Base-by-base conservation (phyloP, 2,113 vertebrate species). In the Ciconia maguari region DNA sequence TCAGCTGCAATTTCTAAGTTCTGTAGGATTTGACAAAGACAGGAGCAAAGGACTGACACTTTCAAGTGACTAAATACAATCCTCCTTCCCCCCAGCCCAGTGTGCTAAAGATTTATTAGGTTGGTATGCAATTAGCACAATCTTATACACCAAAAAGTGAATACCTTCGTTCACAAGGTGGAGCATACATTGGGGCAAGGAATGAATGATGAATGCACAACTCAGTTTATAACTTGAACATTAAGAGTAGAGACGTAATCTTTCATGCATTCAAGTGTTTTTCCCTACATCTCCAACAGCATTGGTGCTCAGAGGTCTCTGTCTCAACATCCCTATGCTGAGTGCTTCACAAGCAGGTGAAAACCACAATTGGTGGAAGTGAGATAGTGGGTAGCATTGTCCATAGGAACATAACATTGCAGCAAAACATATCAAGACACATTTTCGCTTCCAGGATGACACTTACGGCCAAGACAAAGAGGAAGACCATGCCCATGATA, bases 341-440 rank as follows among this genome's bases (percentile, higher is more conserved):
- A 76, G 16, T 44, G 30, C 64, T 84, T 89, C 89, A 69, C 36
- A 61, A 86, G 54, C 89, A 93, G 8, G 5, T 87, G 87, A 58
- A 84, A 95, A 61, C 16, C 58, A 93, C 89, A 91, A 77, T 8
- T 94, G 76, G 41, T 30, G 69, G 87, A 96, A 95, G 36, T 65
- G 89, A 93, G 58, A 55, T 3, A 61, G 66, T 14, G 48, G 71
- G n/a, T 9, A 86, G 64, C 74, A 65, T 55, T 70, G 54, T 52
- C 69, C 60, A n/a, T 14, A 83, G 83, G 83, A 97, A 94, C 36
- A 19, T 41, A 89, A 96, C 62, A 57, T 30, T 41, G 49, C 72
- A 74, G 55, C 64, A 89, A 91, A 94, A 91, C 54, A 29, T 15
- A 72, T 2, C 46, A 77, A 55, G 36, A 38, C 26, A 57, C 25